Conservation (phyloP, 2,797 vertebrate genomes). For the Pseudochaenichthys georgianus region DNA sequence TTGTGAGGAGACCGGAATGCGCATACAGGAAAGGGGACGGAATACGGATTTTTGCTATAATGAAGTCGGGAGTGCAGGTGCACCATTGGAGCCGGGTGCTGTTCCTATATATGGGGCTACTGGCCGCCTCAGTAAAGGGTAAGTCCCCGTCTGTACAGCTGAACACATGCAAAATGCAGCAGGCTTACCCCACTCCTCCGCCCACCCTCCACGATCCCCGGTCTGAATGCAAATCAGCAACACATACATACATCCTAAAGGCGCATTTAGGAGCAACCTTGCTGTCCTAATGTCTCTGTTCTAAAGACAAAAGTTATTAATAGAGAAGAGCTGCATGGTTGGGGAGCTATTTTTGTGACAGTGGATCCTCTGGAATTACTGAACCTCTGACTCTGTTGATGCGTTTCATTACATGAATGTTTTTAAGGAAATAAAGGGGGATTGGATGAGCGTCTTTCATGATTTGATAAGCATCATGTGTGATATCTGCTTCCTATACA, state of each 20-base stretch:
- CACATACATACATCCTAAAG: slow-evolving; percentile 49
- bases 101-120: slow-evolving; percentile 88
- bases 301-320: slow-evolving; percentile 68
- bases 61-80: slow-evolving; percentile 88
- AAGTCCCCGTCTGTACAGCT: slow-evolving; percentile 81
- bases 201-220: slow-evolving; percentile 42
- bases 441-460: slow-evolving; percentile 5
- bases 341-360: slow-evolving; percentile 43
- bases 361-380: slow-evolving; percentile 27
- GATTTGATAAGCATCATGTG: neutral
- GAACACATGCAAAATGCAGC: slow-evolving; percentile 71
- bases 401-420: slow-evolving; percentile 23
- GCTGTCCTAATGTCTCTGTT: slow-evolving; percentile 39
- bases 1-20: slow-evolving; percentile 87
- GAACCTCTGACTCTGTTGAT: slow-evolving; percentile 33
- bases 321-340: slow-evolving; percentile 42
- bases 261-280: slow-evolving; percentile 51
- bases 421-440: slow-evolving; percentile 1
- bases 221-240: slow-evolving; percentile 74
- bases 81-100: slow-evolving; percentile 92
- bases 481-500: neutral
- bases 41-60: slow-evolving; percentile 88
- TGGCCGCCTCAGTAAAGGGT: slow-evolving; percentile 91
- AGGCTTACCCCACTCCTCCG: slow-evolving; percentile 52
- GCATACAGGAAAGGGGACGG: slow-evolving; percentile 87